phyloP scores from a whole-genome alignment of 2,113 vertebrate species.

The Mormyrus lacerda region DNA sequence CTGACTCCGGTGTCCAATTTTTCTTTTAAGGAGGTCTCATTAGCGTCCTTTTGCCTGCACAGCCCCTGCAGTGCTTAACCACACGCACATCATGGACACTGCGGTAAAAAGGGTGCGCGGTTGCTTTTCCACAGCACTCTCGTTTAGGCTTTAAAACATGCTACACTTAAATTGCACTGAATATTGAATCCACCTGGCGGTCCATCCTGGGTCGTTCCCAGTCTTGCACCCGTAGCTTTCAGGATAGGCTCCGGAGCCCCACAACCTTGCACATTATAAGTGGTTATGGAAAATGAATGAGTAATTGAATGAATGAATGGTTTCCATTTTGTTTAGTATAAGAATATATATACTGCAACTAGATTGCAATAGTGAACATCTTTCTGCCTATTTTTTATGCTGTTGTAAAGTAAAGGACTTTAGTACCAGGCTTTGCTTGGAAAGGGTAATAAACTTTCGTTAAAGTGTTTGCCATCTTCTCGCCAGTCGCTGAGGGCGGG shows the following conservation, averaged over 20 bases:
- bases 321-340: neutral
- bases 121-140: neutral
- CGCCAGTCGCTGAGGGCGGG: neutral
- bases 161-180: neutral
- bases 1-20: conserved; percentile 1
- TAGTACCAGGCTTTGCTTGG: neutral
- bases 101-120: neutral
- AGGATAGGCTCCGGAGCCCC: neutral
- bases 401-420: neutral
- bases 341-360: neutral
- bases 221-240: neutral
- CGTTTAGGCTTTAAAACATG: neutral
- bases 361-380: neutral
- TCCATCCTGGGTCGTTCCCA: neutral
- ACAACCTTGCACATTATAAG: neutral
- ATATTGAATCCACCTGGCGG: neutral
- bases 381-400: neutral
- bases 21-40: conserved; percentile 13
- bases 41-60: neutral
- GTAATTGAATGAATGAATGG: neutral
- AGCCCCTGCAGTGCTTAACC: neutral
- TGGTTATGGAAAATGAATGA: neutral
- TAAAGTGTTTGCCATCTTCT: neutral
- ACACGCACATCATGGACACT: neutral
- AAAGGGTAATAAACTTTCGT: neutral